phyloP scores from a whole-genome alignment of 2,888 invertebrate species.

The Apamea epomidion region DNA sequence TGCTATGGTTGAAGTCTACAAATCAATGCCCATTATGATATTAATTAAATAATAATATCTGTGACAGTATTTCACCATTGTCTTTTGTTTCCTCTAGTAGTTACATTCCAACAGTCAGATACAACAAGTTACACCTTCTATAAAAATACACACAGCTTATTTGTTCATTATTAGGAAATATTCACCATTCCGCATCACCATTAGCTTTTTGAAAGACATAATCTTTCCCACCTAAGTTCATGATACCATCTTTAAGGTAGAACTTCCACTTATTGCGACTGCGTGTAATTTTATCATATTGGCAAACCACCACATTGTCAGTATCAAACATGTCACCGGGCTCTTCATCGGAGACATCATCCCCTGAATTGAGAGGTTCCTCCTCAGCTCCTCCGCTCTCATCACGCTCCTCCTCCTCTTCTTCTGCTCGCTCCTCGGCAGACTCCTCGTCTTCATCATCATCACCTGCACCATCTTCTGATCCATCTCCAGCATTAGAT shows the following conservation, averaged over 20 bases:
- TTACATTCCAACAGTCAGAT: constrained; percentile 77
- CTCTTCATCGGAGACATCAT: constrained; percentile 99
- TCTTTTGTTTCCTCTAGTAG: constrained; percentile 70
- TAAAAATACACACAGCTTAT: constrained; percentile 82
- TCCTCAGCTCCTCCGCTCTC: constrained; percentile 92
- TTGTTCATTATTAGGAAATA: constrained; percentile 71
- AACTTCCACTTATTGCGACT: constrained; percentile 99
- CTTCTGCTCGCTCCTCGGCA: constrained; percentile 91
- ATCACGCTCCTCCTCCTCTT: constrained; percentile 93
- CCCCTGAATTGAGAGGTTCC: constrained; percentile 98
- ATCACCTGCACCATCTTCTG: constrained; percentile 93
- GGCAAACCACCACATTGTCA: constrained; percentile 99
- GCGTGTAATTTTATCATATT: constrained; percentile 99
- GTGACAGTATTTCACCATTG: constrained; percentile 72
- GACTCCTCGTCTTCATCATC: constrained; percentile 95
- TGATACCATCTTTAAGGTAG: constrained; percentile 99
- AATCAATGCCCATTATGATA: constrained; percentile 54
- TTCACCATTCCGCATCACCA: constrained; percentile 99
- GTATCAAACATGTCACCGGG: constrained; percentile 99
- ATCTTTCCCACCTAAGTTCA: constrained; percentile 99
- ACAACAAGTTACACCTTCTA: constrained; percentile 80
- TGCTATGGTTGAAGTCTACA: constrained; percentile 49
- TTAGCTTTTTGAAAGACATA: constrained; percentile 99
- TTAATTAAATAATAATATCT: constrained; percentile 56
- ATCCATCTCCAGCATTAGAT: constrained; percentile 89